These are phyloP conservation scores for Colius striatus DNA, from an alignment of 2,113 vertebrate genomes.

Conservation along the genomic window DNA sequence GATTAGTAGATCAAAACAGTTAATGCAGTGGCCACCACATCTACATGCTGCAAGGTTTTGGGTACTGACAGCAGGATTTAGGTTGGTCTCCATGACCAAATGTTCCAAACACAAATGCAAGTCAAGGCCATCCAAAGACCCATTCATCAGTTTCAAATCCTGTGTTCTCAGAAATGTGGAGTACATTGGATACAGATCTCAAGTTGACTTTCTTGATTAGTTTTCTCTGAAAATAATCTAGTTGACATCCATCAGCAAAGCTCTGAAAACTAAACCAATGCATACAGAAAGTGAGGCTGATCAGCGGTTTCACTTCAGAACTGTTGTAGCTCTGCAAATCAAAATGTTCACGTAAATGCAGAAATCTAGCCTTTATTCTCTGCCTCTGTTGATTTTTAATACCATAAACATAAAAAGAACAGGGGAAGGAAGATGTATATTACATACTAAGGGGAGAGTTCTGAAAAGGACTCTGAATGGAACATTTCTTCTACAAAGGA, in stretches of 20 bases:
- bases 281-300: fast-evolving
- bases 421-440: background rate
- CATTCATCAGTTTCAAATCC: background rate
- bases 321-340: background rate
- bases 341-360: background rate
- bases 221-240: background rate
- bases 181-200: background rate
- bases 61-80: background rate
- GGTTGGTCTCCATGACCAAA: background rate
- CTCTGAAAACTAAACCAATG: background rate
- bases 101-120: background rate
- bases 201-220: background rate
- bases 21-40: background rate
- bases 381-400: background rate
- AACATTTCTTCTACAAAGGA: background rate
- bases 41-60: background rate
- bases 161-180: background rate
- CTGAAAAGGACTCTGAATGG: background rate
- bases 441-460: background rate
- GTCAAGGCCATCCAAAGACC: background rate
- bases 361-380: background rate
- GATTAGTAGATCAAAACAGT: background rate
- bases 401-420: background rate
- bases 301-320: background rate
- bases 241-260: background rate